Conservation (phyloP, 2,113 vertebrate species). For the Prolemur simus region DNA sequence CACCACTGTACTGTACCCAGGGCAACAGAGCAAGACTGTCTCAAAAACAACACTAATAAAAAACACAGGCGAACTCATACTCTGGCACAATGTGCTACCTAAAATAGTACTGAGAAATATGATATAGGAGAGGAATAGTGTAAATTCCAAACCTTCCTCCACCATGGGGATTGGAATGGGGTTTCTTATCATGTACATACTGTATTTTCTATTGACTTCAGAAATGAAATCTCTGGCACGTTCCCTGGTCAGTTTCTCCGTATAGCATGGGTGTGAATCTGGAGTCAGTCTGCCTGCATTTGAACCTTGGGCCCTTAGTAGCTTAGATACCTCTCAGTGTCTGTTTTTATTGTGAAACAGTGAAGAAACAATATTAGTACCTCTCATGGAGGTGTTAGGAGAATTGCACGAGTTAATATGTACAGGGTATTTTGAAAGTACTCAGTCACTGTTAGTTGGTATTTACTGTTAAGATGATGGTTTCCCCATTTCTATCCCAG, state of each 20-base stretch:
- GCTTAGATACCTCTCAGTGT: neutral
- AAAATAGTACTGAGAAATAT: neutral
- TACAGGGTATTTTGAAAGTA: neutral
- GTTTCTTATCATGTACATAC: neutral
- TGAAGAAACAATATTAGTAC: neutral
- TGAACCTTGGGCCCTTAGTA: neutral
- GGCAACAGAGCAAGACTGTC: too few species aligned
- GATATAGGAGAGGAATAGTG: neutral
- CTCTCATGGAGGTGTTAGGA: neutral
- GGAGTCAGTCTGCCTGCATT: neutral
- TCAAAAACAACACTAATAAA: neutral
- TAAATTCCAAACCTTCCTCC: neutral
- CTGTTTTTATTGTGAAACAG: neutral
- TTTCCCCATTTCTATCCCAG: neutral
- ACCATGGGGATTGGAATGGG: neutral
- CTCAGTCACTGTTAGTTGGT: neutral
- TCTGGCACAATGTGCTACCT: neutral
- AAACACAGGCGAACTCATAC: neutral
- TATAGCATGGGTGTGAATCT: neutral
- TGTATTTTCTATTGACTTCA: neutral
- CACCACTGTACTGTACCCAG: too few species aligned
- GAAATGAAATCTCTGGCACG: neutral
- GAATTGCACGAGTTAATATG: neutral
- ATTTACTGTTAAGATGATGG: neutral
- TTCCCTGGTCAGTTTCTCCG: neutral